Evolutionary conservation across 2,797 vertebrate genomes (phyloP).

Genomic region (Rhodeus uyekii): DNA sequence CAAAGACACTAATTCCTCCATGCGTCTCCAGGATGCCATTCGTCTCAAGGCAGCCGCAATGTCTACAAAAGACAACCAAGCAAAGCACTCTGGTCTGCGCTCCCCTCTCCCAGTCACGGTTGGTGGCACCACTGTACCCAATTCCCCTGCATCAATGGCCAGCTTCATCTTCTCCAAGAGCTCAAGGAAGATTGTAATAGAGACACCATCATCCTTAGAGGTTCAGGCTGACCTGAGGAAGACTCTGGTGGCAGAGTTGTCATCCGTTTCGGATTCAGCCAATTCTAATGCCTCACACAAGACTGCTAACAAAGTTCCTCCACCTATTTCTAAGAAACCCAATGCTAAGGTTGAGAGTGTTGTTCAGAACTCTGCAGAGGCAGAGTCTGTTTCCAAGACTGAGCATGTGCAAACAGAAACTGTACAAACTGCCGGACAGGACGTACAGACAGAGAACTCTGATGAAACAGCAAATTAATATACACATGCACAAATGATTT

Average conservation of each 20-base stretch:
- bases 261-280: slow-evolving; percentile 72
- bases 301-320: slow-evolving; percentile 83
- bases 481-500: slow-evolving; percentile 1
- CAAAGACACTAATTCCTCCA: slow-evolving; percentile 73
- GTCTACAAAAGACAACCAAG: slow-evolving; percentile 64
- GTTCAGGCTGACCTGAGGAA: slow-evolving; percentile 75
- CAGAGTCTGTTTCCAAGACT: slow-evolving; percentile 48
- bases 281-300: slow-evolving; percentile 64
- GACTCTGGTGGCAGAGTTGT: slow-evolving; percentile 77
- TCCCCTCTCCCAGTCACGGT: slow-evolving; percentile 63
- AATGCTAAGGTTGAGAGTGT: slow-evolving; percentile 63
- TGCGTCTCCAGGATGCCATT: slow-evolving; percentile 85
- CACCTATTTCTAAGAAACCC: slow-evolving; percentile 92
- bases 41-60: slow-evolving; percentile 83
- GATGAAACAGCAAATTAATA: slow-evolving; percentile 14
- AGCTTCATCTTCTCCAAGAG: slow-evolving; percentile 96
- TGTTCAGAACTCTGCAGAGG: slow-evolving; percentile 50
- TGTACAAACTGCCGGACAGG: slow-evolving; percentile 69
- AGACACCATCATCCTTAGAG: slow-evolving; percentile 74
- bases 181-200: slow-evolving; percentile 82
- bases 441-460: slow-evolving; percentile 66
- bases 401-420: slow-evolving; percentile 64
- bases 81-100: slow-evolving; percentile 65
- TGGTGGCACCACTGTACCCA: slow-evolving; percentile 61
- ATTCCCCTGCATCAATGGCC: slow-evolving; percentile 85